Evolutionary conservation across 2,797 vertebrate species (phyloP).

Genomic region (Thaleichthys pacificus): DNA sequence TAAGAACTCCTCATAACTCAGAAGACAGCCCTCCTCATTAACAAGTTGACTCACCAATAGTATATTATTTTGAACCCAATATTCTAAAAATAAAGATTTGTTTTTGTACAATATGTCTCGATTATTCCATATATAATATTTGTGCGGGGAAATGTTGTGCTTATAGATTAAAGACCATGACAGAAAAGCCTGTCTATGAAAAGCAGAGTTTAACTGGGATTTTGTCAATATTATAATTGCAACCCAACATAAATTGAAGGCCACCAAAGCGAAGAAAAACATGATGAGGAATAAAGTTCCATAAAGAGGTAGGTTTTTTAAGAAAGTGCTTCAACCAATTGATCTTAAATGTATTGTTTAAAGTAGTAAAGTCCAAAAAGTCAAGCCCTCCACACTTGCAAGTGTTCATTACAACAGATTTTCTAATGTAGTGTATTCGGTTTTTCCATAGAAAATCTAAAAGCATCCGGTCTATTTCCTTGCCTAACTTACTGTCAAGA

Average conservation of each 20-base stretch:
- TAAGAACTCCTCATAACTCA: too few relatives aligned
- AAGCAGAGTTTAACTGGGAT: slow-evolving; percentile 4
- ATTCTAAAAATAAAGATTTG: too few relatives aligned
- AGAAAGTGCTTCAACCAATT: slow-evolving; percentile 6
- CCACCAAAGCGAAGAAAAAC: not conserved
- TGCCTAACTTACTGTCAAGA: not conserved
- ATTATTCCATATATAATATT: too few relatives aligned
- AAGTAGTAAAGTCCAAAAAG: not conserved
- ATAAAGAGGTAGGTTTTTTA: not conserved
- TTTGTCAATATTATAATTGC: not conserved
- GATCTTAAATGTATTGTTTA: not conserved
- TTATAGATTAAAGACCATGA: not conserved
- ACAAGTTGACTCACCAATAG: too few relatives aligned
- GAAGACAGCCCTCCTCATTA: too few relatives aligned
- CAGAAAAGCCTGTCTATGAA: not conserved
- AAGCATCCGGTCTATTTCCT: not conserved
- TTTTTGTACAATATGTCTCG: too few relatives aligned
- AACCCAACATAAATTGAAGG: not conserved
- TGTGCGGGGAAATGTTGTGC: too few relatives aligned
- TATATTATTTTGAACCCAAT: too few relatives aligned
- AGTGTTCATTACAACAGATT: not conserved
- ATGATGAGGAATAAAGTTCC: slow-evolving; percentile 1
- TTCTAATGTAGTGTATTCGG: too few relatives aligned
- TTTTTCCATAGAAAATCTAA: too few relatives aligned
- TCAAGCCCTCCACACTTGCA: not conserved